Evolutionary conservation across 2,888 invertebrate species (phyloP).

Genomic region (Ormyrus nitidulus): DNA sequence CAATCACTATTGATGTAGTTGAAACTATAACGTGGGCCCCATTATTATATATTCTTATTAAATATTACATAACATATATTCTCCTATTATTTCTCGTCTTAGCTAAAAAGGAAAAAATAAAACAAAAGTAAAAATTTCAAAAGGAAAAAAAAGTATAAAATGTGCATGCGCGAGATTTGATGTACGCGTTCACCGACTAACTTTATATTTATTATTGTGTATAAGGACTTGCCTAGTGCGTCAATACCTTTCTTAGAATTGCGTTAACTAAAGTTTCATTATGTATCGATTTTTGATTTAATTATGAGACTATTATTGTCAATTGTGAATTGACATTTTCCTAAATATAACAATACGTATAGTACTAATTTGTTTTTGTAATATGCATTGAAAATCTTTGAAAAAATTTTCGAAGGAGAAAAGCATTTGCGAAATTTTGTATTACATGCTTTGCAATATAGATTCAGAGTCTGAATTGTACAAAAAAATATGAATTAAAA

Average conservation of each 20-base stretch:
- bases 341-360: slow-evolving; percentile 17
- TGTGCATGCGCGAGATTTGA: slow-evolving; percentile 51
- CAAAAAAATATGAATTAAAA: too few species aligned
- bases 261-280: slow-evolving; percentile 25
- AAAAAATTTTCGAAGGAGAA: slow-evolving; percentile 12
- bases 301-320: slow-evolving; percentile 21
- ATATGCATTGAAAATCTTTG: slow-evolving; percentile 10
- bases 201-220: slow-evolving; percentile 37
- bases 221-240: slow-evolving; percentile 38
- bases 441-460: slow-evolving; percentile 37
- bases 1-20: slow-evolving; percentile 70
- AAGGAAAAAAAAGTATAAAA: slow-evolving; percentile 47
- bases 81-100: slow-evolving; percentile 71
- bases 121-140: slow-evolving; percentile 48
- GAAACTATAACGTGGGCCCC: slow-evolving; percentile 70
- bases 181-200: slow-evolving; percentile 58
- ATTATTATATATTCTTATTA: slow-evolving; percentile 72
- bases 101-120: slow-evolving; percentile 64
- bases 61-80: slow-evolving; percentile 72
- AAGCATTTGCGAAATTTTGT: slow-evolving; percentile 28
- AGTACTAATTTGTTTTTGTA: slow-evolving; percentile 24
- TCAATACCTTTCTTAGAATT: slow-evolving; percentile 40
- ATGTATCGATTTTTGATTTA: slow-evolving; percentile 34
- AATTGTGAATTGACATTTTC: slow-evolving; percentile 36
- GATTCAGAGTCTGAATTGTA: slow-evolving; percentile 24